phyloP scores from a whole-genome alignment of 1,140 invertebrate genomes.

The Periplaneta americana region DNA sequence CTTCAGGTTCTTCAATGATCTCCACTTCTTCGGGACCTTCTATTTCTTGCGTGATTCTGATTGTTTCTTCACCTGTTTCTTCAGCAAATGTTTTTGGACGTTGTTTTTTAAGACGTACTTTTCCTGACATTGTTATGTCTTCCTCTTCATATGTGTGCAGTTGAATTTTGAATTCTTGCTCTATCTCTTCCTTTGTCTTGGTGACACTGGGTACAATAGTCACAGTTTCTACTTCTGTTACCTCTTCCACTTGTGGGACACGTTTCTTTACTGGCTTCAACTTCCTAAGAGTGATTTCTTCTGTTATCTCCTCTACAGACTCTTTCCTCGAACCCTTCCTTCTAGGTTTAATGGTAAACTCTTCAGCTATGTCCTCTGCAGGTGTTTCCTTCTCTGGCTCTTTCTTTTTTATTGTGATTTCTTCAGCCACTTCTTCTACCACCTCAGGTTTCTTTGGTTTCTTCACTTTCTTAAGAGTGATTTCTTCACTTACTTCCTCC shows the following conservation, averaged over 20 bases:
- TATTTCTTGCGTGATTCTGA: constrained; percentile 62
- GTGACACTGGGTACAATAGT: constrained; percentile 64
- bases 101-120: constrained; percentile 69
- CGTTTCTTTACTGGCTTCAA: constrained; percentile 43
- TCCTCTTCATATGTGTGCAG: constrained; percentile 79
- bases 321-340: constrained; percentile 12
- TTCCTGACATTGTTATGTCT: constrained; percentile 77
- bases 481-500: constrained; percentile 33
- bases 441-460: constrained; percentile 25
- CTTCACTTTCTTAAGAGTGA: constrained; percentile 41
- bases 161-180: constrained; percentile 80
- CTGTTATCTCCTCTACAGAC: constrained; percentile 21
- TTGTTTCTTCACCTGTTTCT: constrained; percentile 64
- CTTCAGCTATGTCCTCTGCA: constrained; percentile 23
- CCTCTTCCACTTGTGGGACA: constrained; percentile 47
- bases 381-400: constrained; percentile 17
- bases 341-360: constrained; percentile 19
- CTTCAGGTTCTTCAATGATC: constrained; percentile 30
- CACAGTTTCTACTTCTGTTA: constrained; percentile 64
- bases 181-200: constrained; percentile 74
- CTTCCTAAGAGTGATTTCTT: constrained; percentile 53
- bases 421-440: constrained; percentile 54
- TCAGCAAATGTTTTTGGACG: constrained; percentile 61
- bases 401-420: constrained; percentile 62
- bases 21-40: constrained; percentile 63